These are phyloP conservation scores for Psammodynastes pulverulentus DNA, from an alignment of 2,113 vertebrate species.

Conservation along the genomic window DNA sequence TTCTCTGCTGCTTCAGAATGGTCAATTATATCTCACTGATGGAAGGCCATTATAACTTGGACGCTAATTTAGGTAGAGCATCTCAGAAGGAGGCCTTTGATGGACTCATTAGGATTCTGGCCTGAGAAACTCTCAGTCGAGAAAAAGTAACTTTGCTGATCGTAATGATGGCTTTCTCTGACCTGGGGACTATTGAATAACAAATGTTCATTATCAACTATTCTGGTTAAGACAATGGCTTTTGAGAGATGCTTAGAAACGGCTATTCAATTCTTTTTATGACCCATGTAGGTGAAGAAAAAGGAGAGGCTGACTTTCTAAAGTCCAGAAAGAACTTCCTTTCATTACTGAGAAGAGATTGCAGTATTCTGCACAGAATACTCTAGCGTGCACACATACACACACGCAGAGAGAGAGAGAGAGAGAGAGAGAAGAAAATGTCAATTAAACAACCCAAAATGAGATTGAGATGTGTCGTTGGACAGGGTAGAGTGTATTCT, in stretches of 20 bases:
- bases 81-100: conserved; percentile 42
- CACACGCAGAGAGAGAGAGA: not conserved
- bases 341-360: not conserved
- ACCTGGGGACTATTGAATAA: conserved; percentile 14
- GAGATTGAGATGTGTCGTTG: not conserved
- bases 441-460: not conserved
- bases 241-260: conserved; percentile 9
- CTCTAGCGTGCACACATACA: not conserved
- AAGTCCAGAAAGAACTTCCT: not conserved
- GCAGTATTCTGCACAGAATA: not conserved
- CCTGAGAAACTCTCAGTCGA: conserved; percentile 16
- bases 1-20: not conserved
- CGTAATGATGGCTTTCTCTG: conserved; percentile 9
- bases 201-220: not conserved
- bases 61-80: conserved; percentile 15
- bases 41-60: conserved; percentile 35
- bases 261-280: not conserved
- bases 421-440: too few relatives aligned
- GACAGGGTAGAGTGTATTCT: not conserved
- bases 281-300: not conserved
- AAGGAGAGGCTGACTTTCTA: conserved; percentile 1
- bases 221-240: conserved; percentile 25
- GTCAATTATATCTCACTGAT: conserved; percentile 33
- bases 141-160: conserved; percentile 42
- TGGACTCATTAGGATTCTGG: conserved; percentile 35